phyloP scores from a whole-genome alignment of 1,140 invertebrate species.

The Habropoda laboriosa region DNA sequence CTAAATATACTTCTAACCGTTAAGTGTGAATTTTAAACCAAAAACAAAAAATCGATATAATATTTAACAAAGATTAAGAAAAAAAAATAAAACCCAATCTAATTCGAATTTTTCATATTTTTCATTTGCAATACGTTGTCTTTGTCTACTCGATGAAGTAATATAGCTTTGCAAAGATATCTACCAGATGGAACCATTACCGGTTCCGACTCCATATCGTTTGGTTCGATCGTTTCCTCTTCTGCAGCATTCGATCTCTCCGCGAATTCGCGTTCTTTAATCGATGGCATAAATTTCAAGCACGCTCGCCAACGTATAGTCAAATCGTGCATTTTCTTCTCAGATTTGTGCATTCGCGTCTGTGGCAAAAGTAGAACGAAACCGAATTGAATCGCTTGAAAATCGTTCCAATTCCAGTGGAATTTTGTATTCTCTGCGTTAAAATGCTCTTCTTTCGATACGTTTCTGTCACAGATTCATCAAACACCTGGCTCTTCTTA shows the following conservation, averaged over 20 bases:
- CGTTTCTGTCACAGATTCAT: background rate
- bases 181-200: constrained; percentile 73
- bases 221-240: constrained; percentile 29
- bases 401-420: background rate
- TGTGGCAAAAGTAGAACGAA: background rate
- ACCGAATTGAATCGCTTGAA: background rate
- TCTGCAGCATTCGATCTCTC: background rate
- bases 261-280: background rate
- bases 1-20: too few relatives aligned
- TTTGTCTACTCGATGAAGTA: background rate
- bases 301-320: background rate
- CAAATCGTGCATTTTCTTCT: background rate
- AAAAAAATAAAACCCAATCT: too few relatives aligned
- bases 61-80: background rate
- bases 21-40: too few relatives aligned
- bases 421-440: background rate
- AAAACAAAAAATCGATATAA: background rate
- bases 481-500: background rate
- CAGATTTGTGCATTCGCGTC: background rate
- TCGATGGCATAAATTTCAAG: background rate
- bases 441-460: background rate
- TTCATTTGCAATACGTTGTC: too few relatives aligned
- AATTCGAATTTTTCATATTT: too few relatives aligned
- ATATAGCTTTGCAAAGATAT: constrained; percentile 2
- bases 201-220: constrained; percentile 37